Evolutionary conservation across 2,888 invertebrate species (phyloP).

Genomic region (Cephus runcator): DNA sequence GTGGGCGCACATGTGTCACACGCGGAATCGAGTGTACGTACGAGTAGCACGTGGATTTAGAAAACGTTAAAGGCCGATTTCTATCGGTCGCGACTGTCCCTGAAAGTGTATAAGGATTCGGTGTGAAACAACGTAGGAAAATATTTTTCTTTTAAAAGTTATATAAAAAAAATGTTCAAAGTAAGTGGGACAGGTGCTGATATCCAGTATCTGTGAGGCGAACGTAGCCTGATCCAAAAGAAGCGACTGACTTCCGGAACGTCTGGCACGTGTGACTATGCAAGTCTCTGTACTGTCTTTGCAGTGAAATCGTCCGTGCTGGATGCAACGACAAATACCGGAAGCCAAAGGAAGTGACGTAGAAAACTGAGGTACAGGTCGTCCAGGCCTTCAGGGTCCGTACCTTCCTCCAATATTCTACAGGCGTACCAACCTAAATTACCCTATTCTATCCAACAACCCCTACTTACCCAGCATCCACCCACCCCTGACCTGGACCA

Average conservation of each 20-base stretch:
- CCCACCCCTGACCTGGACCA: not conserved
- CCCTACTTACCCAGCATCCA: not conserved
- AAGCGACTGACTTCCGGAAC: not conserved
- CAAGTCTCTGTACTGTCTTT: not conserved
- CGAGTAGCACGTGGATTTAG: not conserved
- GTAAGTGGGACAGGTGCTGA: not conserved
- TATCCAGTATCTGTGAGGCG: not conserved
- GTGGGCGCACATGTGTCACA: not conserved
- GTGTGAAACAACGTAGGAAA: not conserved
- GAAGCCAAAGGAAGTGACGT: not conserved
- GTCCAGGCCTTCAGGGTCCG: not conserved
- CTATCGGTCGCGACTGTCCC: not conserved
- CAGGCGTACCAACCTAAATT: slow-evolving; percentile 16
- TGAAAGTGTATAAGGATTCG: not conserved
- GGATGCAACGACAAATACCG: slow-evolving; percentile 15
- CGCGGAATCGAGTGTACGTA: not conserved
- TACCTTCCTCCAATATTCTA: slow-evolving; percentile 7
- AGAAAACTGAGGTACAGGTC: not conserved
- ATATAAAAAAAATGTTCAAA: not conserved
- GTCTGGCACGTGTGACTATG: not conserved
- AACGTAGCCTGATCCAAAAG: not conserved
- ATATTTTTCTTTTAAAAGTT: not conserved
- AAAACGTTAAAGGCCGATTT: not conserved
- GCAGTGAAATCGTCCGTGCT: slow-evolving; percentile 40
- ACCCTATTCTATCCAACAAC: slow-evolving; percentile 13